These are phyloP conservation scores for Chymomyza caudatula DNA, from an alignment of 2,888 invertebrate species.

Conservation along the genomic window DNA sequence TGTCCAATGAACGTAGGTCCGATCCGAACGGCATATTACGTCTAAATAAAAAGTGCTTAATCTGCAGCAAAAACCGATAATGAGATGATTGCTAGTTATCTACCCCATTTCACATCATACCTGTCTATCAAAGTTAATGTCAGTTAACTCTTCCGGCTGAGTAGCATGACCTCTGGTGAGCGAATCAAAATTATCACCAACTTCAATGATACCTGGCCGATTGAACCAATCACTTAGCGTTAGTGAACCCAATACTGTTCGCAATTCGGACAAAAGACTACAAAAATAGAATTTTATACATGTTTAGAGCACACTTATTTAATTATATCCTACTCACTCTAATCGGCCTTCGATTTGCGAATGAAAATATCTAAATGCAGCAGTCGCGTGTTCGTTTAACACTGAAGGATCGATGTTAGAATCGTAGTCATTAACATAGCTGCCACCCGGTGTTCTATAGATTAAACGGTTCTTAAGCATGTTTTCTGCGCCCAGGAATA, in stretches of 20 bases:
- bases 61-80: slow-evolving; percentile 76
- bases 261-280: slow-evolving; percentile 78
- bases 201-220: slow-evolving; percentile 80
- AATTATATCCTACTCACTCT: slow-evolving; percentile 75
- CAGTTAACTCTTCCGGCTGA: slow-evolving; percentile 87
- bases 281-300: slow-evolving; percentile 21
- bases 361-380: slow-evolving; percentile 83
- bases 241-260: slow-evolving; percentile 77
- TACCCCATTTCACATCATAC: slow-evolving; percentile 34
- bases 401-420: slow-evolving; percentile 80
- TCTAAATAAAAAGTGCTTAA: slow-evolving; percentile 84
- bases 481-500: slow-evolving; percentile 78
- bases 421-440: slow-evolving; percentile 80
- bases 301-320: too few species aligned
- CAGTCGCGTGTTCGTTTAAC: slow-evolving; percentile 82
- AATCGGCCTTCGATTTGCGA: slow-evolving; percentile 80
- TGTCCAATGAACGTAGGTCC: slow-evolving; percentile 89
- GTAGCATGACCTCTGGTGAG: slow-evolving; percentile 86
- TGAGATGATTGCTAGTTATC: not conserved
- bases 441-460: slow-evolving; percentile 70
- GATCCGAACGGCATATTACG: slow-evolving; percentile 86
- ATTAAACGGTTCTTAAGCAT: slow-evolving; percentile 78
- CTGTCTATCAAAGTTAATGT: slow-evolving; percentile 84
- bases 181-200: slow-evolving; percentile 82
- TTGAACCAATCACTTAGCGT: slow-evolving; percentile 80